phyloP scores from a whole-genome alignment of 1,140 invertebrate genomes.

The Apocrypta bakeri region DNA sequence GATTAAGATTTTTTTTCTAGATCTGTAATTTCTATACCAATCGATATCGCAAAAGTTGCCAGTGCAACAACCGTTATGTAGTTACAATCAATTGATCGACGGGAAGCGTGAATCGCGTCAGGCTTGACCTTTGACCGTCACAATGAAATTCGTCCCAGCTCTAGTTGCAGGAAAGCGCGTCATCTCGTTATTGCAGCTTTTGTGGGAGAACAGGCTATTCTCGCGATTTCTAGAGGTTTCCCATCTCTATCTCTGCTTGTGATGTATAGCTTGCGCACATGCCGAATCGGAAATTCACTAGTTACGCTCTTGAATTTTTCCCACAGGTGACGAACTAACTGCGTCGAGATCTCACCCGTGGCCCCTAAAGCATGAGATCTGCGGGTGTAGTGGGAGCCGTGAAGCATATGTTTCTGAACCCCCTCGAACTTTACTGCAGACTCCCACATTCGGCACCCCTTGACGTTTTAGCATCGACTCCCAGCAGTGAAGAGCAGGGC shows the following conservation, averaged over 20 bases:
- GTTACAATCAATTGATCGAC: too few relatives aligned
- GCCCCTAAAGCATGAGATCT: background rate
- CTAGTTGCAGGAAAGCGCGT: too few relatives aligned
- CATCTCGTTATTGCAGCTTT: too few relatives aligned
- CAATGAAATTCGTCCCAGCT: background rate
- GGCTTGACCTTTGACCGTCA: background rate
- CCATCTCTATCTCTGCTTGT: background rate
- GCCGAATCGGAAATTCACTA: background rate
- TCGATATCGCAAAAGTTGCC: background rate
- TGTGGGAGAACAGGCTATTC: constrained; percentile 33
- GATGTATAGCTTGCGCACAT: background rate
- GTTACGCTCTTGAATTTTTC: constrained; percentile 30
- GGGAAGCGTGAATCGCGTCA: too few relatives aligned
- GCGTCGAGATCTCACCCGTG: background rate
- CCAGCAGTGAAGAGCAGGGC: too few relatives aligned
- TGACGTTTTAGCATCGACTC: background rate
- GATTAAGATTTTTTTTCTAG: background rate
- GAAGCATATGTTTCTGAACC: constrained; percentile 29
- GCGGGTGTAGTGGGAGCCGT: background rate
- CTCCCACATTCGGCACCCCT: background rate
- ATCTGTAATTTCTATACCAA: background rate
- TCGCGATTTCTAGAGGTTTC: constrained; percentile 23
- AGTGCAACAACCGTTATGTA: too few relatives aligned
- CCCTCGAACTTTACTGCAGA: background rate
- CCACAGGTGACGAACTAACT: constrained; percentile 41